These are phyloP conservation scores for Amphibalanus amphitrite DNA, from an alignment of 1,140 invertebrate species.

Conservation along the genomic window DNA sequence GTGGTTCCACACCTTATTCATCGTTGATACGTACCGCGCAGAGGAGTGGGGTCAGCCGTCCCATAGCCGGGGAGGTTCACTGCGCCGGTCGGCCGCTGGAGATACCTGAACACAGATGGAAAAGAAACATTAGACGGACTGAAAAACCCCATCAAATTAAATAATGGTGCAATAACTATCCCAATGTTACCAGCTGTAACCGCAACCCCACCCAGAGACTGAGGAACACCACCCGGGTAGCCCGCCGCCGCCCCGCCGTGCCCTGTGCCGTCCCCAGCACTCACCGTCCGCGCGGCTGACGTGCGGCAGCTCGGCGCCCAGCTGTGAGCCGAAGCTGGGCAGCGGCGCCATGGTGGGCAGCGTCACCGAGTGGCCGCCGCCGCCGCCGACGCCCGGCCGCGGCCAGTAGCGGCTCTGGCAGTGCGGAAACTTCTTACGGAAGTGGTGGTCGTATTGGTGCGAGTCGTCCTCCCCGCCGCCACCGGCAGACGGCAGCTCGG, in stretches of 20 bases:
- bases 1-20: no score
- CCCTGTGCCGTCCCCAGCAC: background rate
- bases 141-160: no score
- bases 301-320: background rate
- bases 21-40: no score
- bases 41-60: no score
- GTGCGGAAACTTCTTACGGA: background rate
- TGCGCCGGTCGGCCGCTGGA: no score
- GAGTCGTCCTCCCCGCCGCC: background rate
- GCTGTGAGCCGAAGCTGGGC: background rate
- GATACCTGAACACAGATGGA: no score
- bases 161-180: no score
- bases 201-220: no score
- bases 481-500: background rate
- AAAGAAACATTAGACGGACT: no score
- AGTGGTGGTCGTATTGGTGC: conserved; percentile 1
- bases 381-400: background rate
- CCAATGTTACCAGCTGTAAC: no score
- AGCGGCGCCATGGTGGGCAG: conserved; percentile 3
- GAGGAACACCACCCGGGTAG: no score
- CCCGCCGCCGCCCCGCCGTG: background rate
- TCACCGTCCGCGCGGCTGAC: background rate
- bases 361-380: background rate
- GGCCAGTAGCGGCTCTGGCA: background rate
- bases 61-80: no score